Evolutionary conservation across 2,797 vertebrate species (phyloP), one percentile per base, ranked within the genome.

Genomic region (Dermochelys coriacea): DNA sequence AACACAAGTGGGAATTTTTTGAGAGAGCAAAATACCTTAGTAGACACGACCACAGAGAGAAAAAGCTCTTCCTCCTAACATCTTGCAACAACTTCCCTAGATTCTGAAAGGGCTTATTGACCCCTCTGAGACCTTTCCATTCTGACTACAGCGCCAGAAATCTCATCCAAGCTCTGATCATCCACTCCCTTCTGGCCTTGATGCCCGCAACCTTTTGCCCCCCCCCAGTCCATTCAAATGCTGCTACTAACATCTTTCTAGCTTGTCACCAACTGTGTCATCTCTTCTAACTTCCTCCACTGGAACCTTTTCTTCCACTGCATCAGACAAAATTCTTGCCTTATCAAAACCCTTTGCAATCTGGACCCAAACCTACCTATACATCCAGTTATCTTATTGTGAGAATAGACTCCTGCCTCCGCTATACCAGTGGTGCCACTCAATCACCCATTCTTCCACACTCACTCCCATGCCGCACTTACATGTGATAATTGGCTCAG

Each of bases 141-240:
- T n/a, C 27, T 19, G 74, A 55, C 6, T 0, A 0, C 74, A 2
- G 57, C 1, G 1, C 8, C 45, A 21, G 12, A 71, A 75, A 29
- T 4, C 3, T 77, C 78, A 4, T 2, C 18, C 61, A 0, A 1
- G 3, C 59, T 64, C 51, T 52, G 14, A 31, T 3, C 7, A 0
- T 50, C 85, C 80, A 74, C 9, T 82, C 83, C 78, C 3, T 3
- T 10, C 45, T 23, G 81, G 25, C 49, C 3, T 2, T 0, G 27
- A 68, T 4, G 25, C 8, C 47, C 74, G 4, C 80, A 16, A 11
- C 1, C 7, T 11, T 34, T 16, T 12, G 14, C 12, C 41, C 59
- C 37, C 14, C 12, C 41, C 59, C 37, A 64, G 31, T 8, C 47
- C 78, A 7, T 0, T 7, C 2, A 41, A 85, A 94, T 34, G 29